phyloP scores from a whole-genome alignment of 2,113 vertebrate genomes.

The Apaloderma vittatum region DNA sequence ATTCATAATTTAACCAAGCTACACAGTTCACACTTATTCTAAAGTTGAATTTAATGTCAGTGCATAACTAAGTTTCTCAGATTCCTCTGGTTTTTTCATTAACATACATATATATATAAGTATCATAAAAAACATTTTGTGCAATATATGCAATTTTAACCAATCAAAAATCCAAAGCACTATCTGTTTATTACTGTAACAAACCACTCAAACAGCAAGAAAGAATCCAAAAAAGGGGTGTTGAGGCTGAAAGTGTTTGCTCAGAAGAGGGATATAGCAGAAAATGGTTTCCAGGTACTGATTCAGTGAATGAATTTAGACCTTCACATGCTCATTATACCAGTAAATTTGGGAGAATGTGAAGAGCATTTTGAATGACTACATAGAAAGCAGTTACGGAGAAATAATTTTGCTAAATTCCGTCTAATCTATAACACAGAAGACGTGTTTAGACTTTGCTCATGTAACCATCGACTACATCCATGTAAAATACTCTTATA shows the following conservation, averaged over 20 bases:
- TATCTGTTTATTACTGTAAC: not conserved
- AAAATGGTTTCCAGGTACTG: not conserved
- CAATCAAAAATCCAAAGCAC: not conserved
- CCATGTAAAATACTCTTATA: not conserved
- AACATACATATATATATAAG: not conserved
- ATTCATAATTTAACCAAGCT: slow-evolving; percentile 6
- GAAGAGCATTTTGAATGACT: not conserved
- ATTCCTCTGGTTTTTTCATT: not conserved
- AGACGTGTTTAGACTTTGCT: not conserved
- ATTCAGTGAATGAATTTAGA: not conserved
- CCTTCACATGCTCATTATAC: not conserved
- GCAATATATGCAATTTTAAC: not conserved
- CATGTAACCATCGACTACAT: not conserved
- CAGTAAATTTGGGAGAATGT: not conserved
- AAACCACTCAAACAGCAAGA: not conserved
- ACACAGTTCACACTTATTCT: not conserved
- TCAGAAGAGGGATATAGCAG: not conserved
- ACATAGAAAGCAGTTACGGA: not conserved
- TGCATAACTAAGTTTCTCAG: not conserved
- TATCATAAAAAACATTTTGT: not conserved
- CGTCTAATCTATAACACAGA: not conserved
- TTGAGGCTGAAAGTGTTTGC: not conserved
- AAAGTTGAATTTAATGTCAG: not conserved
- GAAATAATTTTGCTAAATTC: not conserved
- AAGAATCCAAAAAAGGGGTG: not conserved